Evolutionary conservation across 64 coral and sea anemone species (phyloP), one percentile per base, ranked within the genome.

Genomic region (Cladopsammia gracilis): DNA sequence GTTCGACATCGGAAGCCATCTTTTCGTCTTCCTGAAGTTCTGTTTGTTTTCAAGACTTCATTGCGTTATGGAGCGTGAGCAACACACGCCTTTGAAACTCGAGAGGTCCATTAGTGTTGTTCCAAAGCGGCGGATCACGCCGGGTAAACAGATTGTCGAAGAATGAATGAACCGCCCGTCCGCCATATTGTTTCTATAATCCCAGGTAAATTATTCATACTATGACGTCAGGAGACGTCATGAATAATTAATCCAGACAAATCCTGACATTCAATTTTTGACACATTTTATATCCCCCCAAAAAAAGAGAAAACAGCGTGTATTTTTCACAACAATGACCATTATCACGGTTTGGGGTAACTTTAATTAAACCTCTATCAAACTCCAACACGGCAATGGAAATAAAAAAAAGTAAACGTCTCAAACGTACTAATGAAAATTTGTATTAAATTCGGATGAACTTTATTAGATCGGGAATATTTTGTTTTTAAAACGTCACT

Each of bases 151-250:
- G 34, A 34, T 34, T 34, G 34, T 34, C 34, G 34, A 56, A 47
- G 80, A 84, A 84, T 84, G 80, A 69, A 84, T 84, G 61, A 11
- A 16, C 3, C 45, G n/a, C 15, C 10, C 80, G 3, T 67, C 80
- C 60, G 80, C 80, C 80, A 84, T 82, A 18, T 47, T 84, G 62
- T 68, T 67, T 18, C 19, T 47, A 34, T 84, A 84, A 68, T 84
- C 61, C 43, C 34, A 49, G 51, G 80, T 84, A n/a, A 84, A 84
- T 84, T 84, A 84, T 84, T 84, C 80, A 84, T 45, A 14, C 67
- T 84, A 62, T 84, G 60, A 84, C 80, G 80, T 84, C 43, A 84
- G 59, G 25, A 26, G 9, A 12, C 43, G 14, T 67, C 61, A 34
- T 84, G 19, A 47, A 84, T 84, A 68, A 68, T 68, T 84, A 84